Evolutionary conservation across 2,113 vertebrate species (phyloP).

Genomic region (Myrmecobius fasciatus): DNA sequence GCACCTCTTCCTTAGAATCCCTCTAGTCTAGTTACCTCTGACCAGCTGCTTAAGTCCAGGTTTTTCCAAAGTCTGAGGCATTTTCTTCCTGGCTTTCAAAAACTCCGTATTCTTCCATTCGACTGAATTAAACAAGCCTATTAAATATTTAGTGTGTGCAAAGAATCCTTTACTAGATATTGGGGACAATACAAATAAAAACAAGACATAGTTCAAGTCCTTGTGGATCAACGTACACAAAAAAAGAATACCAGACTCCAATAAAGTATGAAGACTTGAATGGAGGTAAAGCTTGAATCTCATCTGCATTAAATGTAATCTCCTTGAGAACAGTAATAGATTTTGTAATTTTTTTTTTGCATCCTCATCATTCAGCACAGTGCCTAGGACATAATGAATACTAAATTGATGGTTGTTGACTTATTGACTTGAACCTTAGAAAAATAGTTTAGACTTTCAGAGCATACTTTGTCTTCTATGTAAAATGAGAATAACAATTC

Average conservation of each 20-base stretch:
- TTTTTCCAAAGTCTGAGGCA: not conserved
- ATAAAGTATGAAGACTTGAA: not conserved
- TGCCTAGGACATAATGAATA: not conserved
- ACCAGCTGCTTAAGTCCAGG: not conserved
- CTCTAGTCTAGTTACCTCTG: not conserved
- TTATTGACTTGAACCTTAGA: not conserved
- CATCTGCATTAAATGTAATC: not conserved
- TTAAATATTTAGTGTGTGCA: not conserved
- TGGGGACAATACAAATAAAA: not conserved
- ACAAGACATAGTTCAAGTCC: not conserved
- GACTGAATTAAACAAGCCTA: not conserved
- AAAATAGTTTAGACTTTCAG: not conserved
- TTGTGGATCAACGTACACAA: not conserved
- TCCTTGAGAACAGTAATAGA: not conserved
- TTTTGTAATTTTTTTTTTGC: not conserved
- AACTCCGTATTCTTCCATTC: not conserved
- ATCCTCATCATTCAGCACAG: not conserved
- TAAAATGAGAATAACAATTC: not conserved
- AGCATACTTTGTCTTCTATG: not conserved
- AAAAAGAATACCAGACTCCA: not conserved
- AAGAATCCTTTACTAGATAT: not conserved
- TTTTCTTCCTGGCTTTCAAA: not conserved
- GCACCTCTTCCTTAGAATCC: not conserved
- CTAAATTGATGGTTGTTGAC: not conserved
- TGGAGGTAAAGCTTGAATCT: not conserved